Percentiles rank a stretch among this genome's conserved stretches.
These are phyloP conservation scores for Heliconius ismenius DNA, from an alignment of 2,888 invertebrate species.

Conservation along the genomic window DNA sequence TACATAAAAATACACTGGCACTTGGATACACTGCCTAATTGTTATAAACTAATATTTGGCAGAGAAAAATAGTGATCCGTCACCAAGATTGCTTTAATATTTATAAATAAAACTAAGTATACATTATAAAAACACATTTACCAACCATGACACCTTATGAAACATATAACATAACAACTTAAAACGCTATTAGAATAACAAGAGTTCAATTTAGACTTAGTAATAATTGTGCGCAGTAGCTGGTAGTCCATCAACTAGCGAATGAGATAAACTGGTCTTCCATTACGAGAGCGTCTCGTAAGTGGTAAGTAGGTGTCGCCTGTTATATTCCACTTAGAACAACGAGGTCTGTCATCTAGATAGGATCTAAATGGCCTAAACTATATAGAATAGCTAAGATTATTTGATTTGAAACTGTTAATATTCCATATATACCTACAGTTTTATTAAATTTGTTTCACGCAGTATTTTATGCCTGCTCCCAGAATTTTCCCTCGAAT, in stretches of 20 bases:
- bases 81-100: no score
- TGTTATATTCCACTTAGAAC: constrained; percentile 24
- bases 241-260: constrained; percentile 15
- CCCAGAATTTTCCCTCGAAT: no score
- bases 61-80: no score
- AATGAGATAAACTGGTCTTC: constrained; percentile 30
- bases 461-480: no score
- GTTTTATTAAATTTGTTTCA: no score
- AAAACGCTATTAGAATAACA: not conserved
- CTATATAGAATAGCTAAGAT: constrained; percentile 13
- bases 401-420: not conserved
- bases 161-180: not conserved
- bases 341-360: constrained; percentile 10
- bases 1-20: no score
- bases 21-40: no score
- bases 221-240: constrained; percentile 17
- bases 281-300: constrained; percentile 9
- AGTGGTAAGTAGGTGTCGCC: constrained; percentile 14
- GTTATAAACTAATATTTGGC: no score
- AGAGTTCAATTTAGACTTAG: not conserved
- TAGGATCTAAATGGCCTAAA: constrained; percentile 20
- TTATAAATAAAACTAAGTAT: no score
- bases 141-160: no score
- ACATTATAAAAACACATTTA: no score
- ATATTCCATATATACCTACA: no score